These are phyloP conservation scores for Heliconius erato DNA, from an alignment of 2,888 invertebrate genomes.

Conservation along the genomic window DNA sequence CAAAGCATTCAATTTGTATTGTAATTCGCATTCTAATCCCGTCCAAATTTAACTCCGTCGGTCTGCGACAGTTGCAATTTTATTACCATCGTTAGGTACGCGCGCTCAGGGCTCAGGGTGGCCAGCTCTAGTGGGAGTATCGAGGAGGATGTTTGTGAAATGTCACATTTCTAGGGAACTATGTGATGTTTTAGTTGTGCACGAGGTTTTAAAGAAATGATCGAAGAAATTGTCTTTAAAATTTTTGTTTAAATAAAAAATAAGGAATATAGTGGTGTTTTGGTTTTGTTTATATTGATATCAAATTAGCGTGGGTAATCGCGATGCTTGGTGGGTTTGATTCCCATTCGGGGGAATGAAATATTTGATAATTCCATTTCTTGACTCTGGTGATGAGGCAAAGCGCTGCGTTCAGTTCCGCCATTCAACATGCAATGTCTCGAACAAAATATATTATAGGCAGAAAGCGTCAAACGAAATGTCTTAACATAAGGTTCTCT, in stretches of 20 bases:
- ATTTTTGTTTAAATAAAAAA: neutral
- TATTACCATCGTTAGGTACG: conserved; percentile 42
- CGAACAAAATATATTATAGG: too few relatives aligned
- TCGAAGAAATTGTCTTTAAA: neutral
- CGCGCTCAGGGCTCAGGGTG: conserved; percentile 18
- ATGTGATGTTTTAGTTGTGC: neutral
- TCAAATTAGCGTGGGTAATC: neutral
- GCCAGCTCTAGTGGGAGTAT: conserved; percentile 2
- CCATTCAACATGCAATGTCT: too few relatives aligned
- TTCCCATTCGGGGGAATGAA: too few relatives aligned
- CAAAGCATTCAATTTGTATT: conserved; percentile 32
- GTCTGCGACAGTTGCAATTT: conserved; percentile 44
- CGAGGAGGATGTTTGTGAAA: neutral
- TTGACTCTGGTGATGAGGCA: too few relatives aligned
- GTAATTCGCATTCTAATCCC: conserved; percentile 31
- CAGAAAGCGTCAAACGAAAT: too few relatives aligned
- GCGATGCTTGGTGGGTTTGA: too few relatives aligned
- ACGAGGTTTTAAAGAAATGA: neutral
- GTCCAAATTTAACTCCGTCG: conserved; percentile 28
- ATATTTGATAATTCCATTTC: too few relatives aligned
- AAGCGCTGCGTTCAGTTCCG: too few relatives aligned
- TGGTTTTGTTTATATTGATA: neutral
- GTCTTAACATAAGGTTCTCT: too few relatives aligned
- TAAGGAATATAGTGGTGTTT: neutral
- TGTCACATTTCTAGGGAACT: neutral